A percentile compares a stretch with the other conserved stretches of the same genome.
phyloP scores from a whole-genome alignment of 2,113 vertebrate genomes.

The Thunnus maccoyii region DNA sequence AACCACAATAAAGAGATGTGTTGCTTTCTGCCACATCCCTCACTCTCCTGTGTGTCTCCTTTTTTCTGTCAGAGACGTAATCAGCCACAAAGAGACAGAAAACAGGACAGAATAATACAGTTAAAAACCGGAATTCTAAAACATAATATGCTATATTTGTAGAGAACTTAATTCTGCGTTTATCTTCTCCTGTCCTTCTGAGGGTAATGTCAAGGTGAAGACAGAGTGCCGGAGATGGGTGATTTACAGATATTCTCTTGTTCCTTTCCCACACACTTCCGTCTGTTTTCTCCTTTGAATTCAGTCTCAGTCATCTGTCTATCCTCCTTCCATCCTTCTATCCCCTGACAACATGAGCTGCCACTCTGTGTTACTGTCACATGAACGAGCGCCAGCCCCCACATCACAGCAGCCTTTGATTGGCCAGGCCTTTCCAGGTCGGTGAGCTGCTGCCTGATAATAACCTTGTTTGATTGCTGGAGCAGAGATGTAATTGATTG shows the following conservation, averaged over 20 bases:
- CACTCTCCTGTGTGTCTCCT: neutral
- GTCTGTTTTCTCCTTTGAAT: constrained; percentile 58
- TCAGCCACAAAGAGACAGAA: constrained; percentile 22
- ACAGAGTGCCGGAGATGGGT: constrained; percentile 39
- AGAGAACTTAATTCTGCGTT: neutral
- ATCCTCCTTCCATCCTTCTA: constrained; percentile 60
- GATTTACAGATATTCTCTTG: constrained; percentile 64
- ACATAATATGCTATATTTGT: neutral
- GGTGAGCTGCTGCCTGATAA: constrained; percentile 87
- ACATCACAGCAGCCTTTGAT: constrained; percentile 84
- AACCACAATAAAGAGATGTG: constrained; percentile 51
- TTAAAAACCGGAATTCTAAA: constrained; percentile 33
- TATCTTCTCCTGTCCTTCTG: constrained; percentile 39
- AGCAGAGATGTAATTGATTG: constrained; percentile 88
- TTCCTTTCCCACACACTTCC: constrained; percentile 52
- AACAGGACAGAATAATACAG: neutral
- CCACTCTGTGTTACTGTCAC: constrained; percentile 86
- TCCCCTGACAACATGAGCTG: constrained; percentile 81
- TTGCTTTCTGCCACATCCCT: constrained; percentile 28
- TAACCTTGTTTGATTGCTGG: constrained; percentile 89
- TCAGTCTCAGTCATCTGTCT: constrained; percentile 55
- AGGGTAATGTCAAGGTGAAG: constrained; percentile 56
- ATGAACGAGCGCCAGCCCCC: constrained; percentile 82
- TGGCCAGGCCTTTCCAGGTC: constrained; percentile 90
- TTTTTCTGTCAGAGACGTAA: constrained; percentile 20